phyloP scores from a whole-genome alignment of 1,140 invertebrate species.

The Holotrichia oblita region DNA sequence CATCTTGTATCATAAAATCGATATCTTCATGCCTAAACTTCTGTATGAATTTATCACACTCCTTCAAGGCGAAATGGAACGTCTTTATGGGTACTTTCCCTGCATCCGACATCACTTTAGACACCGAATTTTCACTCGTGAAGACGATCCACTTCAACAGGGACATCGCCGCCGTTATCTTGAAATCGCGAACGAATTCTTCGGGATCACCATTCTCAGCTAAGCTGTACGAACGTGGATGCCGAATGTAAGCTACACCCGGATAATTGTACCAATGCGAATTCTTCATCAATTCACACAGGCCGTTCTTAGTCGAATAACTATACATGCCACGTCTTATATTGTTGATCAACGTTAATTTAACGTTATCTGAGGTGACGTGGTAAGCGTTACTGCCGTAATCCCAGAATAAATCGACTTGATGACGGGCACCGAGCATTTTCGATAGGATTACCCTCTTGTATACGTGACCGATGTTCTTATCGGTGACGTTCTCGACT shows the following conservation, averaged over 20 bases:
- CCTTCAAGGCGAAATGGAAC: conserved; percentile 67
- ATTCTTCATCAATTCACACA: conserved; percentile 67
- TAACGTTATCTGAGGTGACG: conserved; percentile 56
- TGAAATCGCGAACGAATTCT: conserved; percentile 68
- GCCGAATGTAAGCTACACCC: conserved; percentile 65
- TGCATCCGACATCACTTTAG: conserved; percentile 58
- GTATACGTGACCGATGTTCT: conserved; percentile 44
- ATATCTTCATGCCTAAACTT: conserved; percentile 65
- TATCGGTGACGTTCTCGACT: conserved; percentile 19
- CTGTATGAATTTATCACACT: conserved; percentile 66
- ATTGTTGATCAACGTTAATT: conserved; percentile 64
- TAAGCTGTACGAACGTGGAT: conserved; percentile 67
- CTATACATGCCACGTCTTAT: conserved; percentile 64
- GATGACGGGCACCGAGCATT: conserved; percentile 64
- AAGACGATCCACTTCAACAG: conserved; percentile 80
- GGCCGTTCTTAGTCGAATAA: conserved; percentile 70
- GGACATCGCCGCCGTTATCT: conserved; percentile 83
- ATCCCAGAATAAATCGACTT: conserved; percentile 69
- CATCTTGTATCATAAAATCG: conserved; percentile 60
- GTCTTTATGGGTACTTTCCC: conserved; percentile 64
- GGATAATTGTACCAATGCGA: conserved; percentile 68
- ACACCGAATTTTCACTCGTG: conserved; percentile 60
- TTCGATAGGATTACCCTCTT: conserved; percentile 63
- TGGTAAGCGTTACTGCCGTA: conserved; percentile 59
- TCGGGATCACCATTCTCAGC: conserved; percentile 63